Base-by-base conservation (phyloP, 2,888 invertebrate species). In the Salpingus planirostris region DNA sequence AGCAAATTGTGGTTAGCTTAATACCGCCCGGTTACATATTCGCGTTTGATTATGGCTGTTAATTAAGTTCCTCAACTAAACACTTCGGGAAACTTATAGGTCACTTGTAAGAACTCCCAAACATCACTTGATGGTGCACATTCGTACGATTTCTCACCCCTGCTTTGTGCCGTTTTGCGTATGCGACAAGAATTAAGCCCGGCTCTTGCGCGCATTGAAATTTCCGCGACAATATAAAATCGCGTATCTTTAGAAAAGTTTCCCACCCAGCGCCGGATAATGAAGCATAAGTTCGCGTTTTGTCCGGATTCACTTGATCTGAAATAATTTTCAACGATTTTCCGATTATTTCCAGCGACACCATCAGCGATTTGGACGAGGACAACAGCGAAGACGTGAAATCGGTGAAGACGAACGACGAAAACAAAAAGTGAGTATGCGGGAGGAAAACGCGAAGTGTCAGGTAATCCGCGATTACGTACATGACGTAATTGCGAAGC, bases 361-460 rank as follows among this genome's bases (percentile, higher is more conserved):
- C 62, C 31, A 76, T 62, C 31, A 76, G 71, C 52, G 71, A 76
- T 29, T 67, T 70, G 47, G 78, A 81, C 28, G 82, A 83, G 37
- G 83, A 82, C 35, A 68, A 69, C n/a, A 72, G 68, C 0, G 82
- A 83, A 35, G 83, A 83, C 46, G 56, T 71, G 5, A 78, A 76
- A 55, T 80, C 81, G 3, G 66, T 69, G 3, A 75, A 79, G 50
- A 78, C 79, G 6, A 71, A 69, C 22, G 76, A 78, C 52, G 78
- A 76, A 49, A 77, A 68, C 51, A 78, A 79, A 59, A 80, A 79
- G 79, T 80, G 64, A 70, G 74, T 65, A 22, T 2, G n/a, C 21
- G 14, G 7, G 12, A 24, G 27, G 14, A 4, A 10, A 23, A 23
- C 23, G 10, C 6, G 18, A n/a, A n/a, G 18, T 18, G 18, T 18